phyloP scores from a whole-genome alignment of 2,888 invertebrate genomes.

The Dicycla oo region DNA sequence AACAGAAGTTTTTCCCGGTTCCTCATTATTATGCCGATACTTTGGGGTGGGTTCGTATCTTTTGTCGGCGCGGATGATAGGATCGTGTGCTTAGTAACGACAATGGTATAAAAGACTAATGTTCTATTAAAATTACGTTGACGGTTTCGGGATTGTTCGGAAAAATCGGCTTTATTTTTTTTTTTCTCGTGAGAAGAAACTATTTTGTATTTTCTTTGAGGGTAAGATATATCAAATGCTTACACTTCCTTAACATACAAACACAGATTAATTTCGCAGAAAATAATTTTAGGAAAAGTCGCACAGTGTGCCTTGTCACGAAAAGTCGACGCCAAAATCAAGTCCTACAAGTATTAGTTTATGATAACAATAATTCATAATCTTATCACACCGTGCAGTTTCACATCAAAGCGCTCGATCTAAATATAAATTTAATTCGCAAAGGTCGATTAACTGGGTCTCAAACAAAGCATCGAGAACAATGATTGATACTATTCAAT shows the following conservation, averaged over 20 bases:
- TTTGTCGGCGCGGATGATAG: slow-evolving; percentile 85
- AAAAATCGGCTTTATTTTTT: slow-evolving; percentile 66
- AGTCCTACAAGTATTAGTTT: not conserved
- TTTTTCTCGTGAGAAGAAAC: slow-evolving; percentile 37
- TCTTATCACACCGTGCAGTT: slow-evolving; percentile 20
- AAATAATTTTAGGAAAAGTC: not conserved
- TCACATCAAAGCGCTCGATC: slow-evolving; percentile 34
- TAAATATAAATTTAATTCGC: slow-evolving; percentile 53
- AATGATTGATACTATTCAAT: slow-evolving; percentile 57
- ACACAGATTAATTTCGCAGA: not conserved
- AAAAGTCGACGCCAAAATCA: slow-evolving; percentile 6
- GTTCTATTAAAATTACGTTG: slow-evolving; percentile 67
- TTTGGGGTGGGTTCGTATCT: slow-evolving; percentile 85
- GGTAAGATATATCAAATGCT: not conserved
- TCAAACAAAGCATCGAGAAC: slow-evolving; percentile 51
- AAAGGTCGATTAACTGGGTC: slow-evolving; percentile 59
- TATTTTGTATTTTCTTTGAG: slow-evolving; percentile 13
- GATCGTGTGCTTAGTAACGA: slow-evolving; percentile 82
- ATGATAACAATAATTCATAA: not conserved
- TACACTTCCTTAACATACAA: not conserved
- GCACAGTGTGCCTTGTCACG: not conserved
- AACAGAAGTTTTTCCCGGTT: slow-evolving; percentile 90
- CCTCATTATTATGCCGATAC: slow-evolving; percentile 89
- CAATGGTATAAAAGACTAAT: slow-evolving; percentile 77
- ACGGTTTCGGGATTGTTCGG: slow-evolving; percentile 61